Evolutionary conservation across 2,888 invertebrate genomes (phyloP).

Genomic region (Branchipolynoe longqiensis): DNA sequence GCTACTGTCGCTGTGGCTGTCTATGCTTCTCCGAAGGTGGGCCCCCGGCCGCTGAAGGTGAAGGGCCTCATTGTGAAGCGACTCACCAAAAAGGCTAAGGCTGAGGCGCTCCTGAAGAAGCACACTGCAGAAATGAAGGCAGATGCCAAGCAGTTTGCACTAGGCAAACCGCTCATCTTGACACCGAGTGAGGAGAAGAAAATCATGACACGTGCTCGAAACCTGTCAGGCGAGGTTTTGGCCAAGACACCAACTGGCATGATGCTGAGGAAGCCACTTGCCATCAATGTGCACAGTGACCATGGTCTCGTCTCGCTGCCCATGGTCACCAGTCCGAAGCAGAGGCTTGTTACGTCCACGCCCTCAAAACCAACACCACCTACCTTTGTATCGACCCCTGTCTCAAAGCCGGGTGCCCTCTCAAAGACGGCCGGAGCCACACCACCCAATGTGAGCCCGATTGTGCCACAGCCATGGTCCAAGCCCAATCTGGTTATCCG

Average conservation of each 20-base stretch:
- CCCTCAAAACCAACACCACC: not conserved
- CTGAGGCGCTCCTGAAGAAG: not conserved
- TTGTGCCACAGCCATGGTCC: slow-evolving; percentile 78
- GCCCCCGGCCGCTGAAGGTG: not conserved
- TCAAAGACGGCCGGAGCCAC: not conserved
- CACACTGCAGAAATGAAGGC: not conserved
- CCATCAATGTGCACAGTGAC: slow-evolving; percentile 44
- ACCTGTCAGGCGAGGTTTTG: slow-evolving; percentile 32
- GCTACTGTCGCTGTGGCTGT: not conserved
- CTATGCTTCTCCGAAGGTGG: no score
- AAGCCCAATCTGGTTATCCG: slow-evolving; percentile 82
- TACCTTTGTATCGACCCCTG: not conserved
- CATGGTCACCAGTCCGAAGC: slow-evolving; percentile 41
- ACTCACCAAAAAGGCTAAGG: not conserved
- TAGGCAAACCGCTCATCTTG: not conserved
- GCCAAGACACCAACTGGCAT: slow-evolving; percentile 31
- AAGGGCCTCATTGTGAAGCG: not conserved
- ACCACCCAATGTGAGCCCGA: slow-evolving; percentile 12
- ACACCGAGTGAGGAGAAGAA: slow-evolving; percentile 37
- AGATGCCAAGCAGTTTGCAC: not conserved
- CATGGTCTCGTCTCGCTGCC: slow-evolving; percentile 35
- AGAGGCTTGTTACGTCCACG: not conserved
- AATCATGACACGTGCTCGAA: slow-evolving; percentile 32
- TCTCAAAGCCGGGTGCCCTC: not conserved
- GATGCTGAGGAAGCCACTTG: slow-evolving; percentile 25